Conservation (phyloP, 2,888 invertebrate species). For the Euspilapteryx auroguttella region DNA sequence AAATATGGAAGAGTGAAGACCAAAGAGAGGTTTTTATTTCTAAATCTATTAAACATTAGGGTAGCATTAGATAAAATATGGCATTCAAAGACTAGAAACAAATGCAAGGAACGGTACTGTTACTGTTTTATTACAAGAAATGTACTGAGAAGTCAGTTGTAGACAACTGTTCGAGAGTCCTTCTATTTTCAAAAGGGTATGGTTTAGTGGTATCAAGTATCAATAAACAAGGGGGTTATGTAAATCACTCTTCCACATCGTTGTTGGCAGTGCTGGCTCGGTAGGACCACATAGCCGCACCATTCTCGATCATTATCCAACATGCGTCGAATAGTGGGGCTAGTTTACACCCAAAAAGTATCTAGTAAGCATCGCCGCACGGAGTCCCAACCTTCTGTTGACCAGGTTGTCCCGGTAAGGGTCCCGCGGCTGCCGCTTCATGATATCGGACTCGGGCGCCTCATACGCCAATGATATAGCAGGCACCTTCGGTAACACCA, state of each 20-base stretch:
- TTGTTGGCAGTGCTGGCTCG: not conserved
- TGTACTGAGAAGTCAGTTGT: too few relatives aligned
- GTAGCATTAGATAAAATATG: too few relatives aligned
- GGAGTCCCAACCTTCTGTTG: slow-evolving; percentile 87
- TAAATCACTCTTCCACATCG: slow-evolving; percentile 61
- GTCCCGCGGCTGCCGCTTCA: slow-evolving; percentile 98
- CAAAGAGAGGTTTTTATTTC: slow-evolving; percentile 22
- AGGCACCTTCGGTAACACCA: slow-evolving; percentile 82
- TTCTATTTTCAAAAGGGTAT: too few relatives aligned
- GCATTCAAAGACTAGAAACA: too few relatives aligned
- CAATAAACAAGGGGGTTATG: too few relatives aligned
- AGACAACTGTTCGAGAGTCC: too few relatives aligned
- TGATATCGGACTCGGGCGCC: slow-evolving; percentile 98
- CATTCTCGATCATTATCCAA: slow-evolving; percentile 14
- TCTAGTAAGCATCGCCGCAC: slow-evolving; percentile 27
- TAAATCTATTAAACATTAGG: too few relatives aligned
- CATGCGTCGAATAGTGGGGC: slow-evolving; percentile 21
- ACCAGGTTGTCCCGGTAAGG: slow-evolving; percentile 98
- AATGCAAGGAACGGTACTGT: too few relatives aligned
- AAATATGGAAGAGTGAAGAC: slow-evolving; percentile 60
- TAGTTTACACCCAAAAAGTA: slow-evolving; percentile 42
- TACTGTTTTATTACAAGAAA: too few relatives aligned
- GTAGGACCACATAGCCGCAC: slow-evolving; percentile 29
- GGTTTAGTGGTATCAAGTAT: too few relatives aligned
- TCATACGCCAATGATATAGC: slow-evolving; percentile 99